A percentile compares a stretch with the other conserved stretches of the same genome.
Conservation (phyloP, 37 sponge, comb jelly and placozoan species). For the Dysidea cf. avara region DNA sequence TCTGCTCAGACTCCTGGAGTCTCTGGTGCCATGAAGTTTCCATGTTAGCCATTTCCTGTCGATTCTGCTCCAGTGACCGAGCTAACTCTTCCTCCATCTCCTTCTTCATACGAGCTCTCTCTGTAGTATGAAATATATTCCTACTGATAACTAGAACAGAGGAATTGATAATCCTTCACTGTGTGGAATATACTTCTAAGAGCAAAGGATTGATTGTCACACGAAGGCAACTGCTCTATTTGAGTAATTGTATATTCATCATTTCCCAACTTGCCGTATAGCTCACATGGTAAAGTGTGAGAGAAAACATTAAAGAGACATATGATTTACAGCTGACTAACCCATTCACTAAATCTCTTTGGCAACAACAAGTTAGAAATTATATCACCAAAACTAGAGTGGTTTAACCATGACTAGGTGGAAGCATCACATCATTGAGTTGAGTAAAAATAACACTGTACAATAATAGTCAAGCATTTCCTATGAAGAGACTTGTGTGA, state of each 20-base stretch:
- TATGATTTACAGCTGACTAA: too few species aligned
- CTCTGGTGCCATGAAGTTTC: conserved; percentile 57
- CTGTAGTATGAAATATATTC: conserved; percentile 33
- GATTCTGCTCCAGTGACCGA: conserved; percentile 33
- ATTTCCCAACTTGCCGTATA: not conserved
- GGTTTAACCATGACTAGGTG: too few species aligned
- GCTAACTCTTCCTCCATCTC: conserved; percentile 67
- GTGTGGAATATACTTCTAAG: not conserved
- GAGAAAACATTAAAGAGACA: too few species aligned
- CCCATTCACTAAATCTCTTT: too few species aligned
- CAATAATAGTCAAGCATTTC: too few species aligned
- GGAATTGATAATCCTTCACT: not conserved
- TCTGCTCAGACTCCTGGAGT: conserved; percentile 34
- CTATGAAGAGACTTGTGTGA: too few species aligned
- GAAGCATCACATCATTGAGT: too few species aligned
- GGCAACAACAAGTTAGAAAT: too few species aligned
- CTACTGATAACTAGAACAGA: too few species aligned
- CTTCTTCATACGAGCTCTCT: conserved; percentile 34
- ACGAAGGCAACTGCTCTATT: not conserved
- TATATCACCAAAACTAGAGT: too few species aligned
- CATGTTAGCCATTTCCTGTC: conserved; percentile 61
- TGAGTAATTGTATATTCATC: not conserved
- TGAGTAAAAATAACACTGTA: too few species aligned
- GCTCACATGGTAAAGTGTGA: too few species aligned
- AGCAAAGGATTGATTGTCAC: not conserved